Evolutionary conservation across 92 coral and sea anemone species (phyloP).

Genomic region (Chrysogorgia sp.): DNA sequence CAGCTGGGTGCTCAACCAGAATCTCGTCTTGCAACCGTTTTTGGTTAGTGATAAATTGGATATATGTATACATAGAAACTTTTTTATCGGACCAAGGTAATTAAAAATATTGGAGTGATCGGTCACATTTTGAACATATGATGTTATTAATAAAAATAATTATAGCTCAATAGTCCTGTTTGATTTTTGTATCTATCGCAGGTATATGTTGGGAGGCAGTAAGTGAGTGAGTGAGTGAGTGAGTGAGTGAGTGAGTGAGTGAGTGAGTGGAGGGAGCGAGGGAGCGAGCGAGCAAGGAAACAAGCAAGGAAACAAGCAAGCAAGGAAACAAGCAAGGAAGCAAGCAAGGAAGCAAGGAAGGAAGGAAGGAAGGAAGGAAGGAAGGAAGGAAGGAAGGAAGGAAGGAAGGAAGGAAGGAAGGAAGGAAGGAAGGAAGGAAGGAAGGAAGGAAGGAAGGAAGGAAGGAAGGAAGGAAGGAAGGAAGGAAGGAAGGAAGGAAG

Average conservation of each 20-base stretch:
- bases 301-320: background rate
- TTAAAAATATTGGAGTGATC: too few relatives aligned
- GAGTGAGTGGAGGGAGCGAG: background rate
- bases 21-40: too few relatives aligned
- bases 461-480: background rate
- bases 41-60: too few relatives aligned
- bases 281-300: background rate
- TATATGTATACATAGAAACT: too few relatives aligned
- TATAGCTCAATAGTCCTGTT: too few relatives aligned
- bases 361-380: background rate
- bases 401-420: background rate
- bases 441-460: background rate
- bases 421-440: background rate
- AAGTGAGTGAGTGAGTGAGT: background rate
- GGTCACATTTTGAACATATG: too few relatives aligned
- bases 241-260: background rate
- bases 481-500: background rate
- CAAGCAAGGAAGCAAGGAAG: background rate
- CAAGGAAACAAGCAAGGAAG: background rate
- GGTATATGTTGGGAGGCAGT: too few relatives aligned
- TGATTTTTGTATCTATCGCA: too few relatives aligned
- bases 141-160: too few relatives aligned
- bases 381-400: background rate
- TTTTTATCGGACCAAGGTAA: too few relatives aligned
- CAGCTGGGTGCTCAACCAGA: too few relatives aligned